Evolutionary conservation across 2,113 vertebrate genomes (phyloP).

Genomic region (Oncorhynchus masou): DNA sequence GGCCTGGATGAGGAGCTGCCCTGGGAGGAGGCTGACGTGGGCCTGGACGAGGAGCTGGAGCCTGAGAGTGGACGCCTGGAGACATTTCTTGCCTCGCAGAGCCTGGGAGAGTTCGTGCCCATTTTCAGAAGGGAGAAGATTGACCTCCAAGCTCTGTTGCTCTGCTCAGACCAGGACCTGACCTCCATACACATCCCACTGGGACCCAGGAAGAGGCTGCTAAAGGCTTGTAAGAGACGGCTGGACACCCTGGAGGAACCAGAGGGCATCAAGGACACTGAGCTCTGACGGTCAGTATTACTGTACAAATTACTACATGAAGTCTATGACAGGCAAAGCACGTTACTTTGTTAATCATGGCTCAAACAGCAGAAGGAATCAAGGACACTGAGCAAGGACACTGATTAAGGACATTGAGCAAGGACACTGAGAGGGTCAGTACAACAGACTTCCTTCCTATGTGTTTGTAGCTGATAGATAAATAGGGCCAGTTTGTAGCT

Average conservation of each 20-base stretch:
- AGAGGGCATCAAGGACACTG: constrained; percentile 86
- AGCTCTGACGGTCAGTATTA: constrained; percentile 77
- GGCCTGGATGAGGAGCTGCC: constrained; percentile 73
- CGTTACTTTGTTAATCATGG: no score
- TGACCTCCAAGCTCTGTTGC: constrained; percentile 88
- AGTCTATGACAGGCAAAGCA: no score
- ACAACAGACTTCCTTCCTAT: no score
- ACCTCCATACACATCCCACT: constrained; percentile 91
- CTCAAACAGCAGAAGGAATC: no score
- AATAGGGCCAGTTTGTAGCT: neutral
- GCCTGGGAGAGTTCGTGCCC: constrained; percentile 86
- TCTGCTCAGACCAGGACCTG: constrained; percentile 92
- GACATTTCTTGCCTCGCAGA: constrained; percentile 88
- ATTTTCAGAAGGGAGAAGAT: constrained; percentile 92
- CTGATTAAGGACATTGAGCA: no score
- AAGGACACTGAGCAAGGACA: no score
- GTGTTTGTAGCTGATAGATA: neutral
- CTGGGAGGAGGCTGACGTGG: constrained; percentile 93
- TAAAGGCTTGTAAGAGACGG: constrained; percentile 85
- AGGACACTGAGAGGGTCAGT: no score
- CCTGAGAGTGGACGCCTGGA: constrained; percentile 88
- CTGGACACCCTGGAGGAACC: constrained; percentile 85
- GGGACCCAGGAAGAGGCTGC: constrained; percentile 92
- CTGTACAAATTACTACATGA: neutral
- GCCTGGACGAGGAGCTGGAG: constrained; percentile 94